These are phyloP conservation scores for Chesias legatella DNA, from an alignment of 2,888 invertebrate genomes.

Conservation along the genomic window DNA sequence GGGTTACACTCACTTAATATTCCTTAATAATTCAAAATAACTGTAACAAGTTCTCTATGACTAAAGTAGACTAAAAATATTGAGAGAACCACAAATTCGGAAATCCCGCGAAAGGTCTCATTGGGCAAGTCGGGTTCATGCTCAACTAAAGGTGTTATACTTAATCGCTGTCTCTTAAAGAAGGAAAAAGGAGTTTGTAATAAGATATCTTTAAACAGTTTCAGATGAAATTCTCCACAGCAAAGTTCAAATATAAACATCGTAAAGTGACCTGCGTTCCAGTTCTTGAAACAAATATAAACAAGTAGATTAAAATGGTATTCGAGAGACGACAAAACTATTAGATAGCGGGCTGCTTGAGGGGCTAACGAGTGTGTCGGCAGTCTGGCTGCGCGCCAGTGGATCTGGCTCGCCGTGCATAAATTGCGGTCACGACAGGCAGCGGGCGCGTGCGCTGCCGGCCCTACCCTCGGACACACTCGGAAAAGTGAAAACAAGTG, in stretches of 20 bases:
- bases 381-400: slow-evolving; percentile 56
- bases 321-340: slow-evolving; percentile 61
- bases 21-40: slow-evolving; percentile 29
- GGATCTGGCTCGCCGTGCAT: slow-evolving; percentile 38
- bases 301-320: slow-evolving; percentile 57
- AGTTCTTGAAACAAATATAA: slow-evolving; percentile 48
- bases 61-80: neutral
- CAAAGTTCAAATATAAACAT: slow-evolving; percentile 29
- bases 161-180: slow-evolving; percentile 8
- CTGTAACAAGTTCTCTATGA: slow-evolving; percentile 12
- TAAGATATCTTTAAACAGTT: slow-evolving; percentile 18
- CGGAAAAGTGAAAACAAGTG: slow-evolving; percentile 52
- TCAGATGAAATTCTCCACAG: slow-evolving; percentile 14
- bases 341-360: slow-evolving; percentile 53
- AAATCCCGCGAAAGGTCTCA: neutral
- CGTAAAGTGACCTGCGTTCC: slow-evolving; percentile 38
- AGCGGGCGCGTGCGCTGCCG: slow-evolving; percentile 17
- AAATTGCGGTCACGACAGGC: slow-evolving; percentile 51
- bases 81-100: neutral
- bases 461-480: slow-evolving; percentile 24
- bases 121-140: neutral
- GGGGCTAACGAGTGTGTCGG: slow-evolving; percentile 62
- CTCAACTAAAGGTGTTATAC: slow-evolving; percentile 8
- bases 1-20: slow-evolving; percentile 27
- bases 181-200: slow-evolving; percentile 13